Conservation (phyloP, 2,113 vertebrate genomes). For the Lates calcarifer region DNA sequence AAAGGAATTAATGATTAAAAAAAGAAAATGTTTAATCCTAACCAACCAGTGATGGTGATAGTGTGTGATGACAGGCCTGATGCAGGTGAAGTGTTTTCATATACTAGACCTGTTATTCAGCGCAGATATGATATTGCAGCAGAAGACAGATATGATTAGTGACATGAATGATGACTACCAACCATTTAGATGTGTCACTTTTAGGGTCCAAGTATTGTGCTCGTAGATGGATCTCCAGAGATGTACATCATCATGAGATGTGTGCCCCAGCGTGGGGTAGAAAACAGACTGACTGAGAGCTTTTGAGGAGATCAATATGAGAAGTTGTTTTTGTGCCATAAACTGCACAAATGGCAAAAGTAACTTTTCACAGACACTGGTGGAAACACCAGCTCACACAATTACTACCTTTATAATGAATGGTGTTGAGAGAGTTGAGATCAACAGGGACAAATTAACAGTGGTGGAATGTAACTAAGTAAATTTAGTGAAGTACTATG, state of each 20-base stretch:
- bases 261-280: too few species aligned
- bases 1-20: background rate
- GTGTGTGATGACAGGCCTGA: background rate
- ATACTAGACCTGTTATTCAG: background rate
- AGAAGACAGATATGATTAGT: background rate
- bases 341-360: too few species aligned
- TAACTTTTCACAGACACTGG: too few species aligned
- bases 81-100: background rate
- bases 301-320: too few species aligned
- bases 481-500: too few species aligned
- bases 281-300: too few species aligned
- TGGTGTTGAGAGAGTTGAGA: too few species aligned
- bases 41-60: background rate
- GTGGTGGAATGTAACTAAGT: too few species aligned
- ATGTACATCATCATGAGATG: background rate
- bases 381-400: background rate
- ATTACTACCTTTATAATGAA: background rate
- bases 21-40: background rate
- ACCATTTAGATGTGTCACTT: background rate
- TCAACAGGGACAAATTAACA: too few species aligned
- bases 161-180: background rate
- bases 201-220: background rate
- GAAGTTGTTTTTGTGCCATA: too few species aligned
- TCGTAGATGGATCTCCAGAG: background rate
- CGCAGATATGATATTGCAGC: background rate